phyloP scores from a whole-genome alignment of 2,113 vertebrate species.

The Rattus norvegicus region GRCr8 NC_086026.1:75717501-75718000 shows the following conservation, averaged over 20 bases:
- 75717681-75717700: not conserved
- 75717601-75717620: not conserved
- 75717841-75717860: not conserved
- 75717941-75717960: not conserved
- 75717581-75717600: not conserved
- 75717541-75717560: not conserved
- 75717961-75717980: conserved; percentile 5
- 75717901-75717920: not conserved
- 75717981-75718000: not conserved
- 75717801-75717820: conserved; percentile 17
- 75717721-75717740: not conserved
- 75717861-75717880: not conserved
- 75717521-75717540: not conserved
- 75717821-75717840: not conserved
- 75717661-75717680: not conserved
- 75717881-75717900: not conserved
- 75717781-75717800: not conserved
- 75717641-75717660: not conserved
- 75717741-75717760: not conserved
- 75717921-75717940: not conserved
- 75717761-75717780: not conserved
- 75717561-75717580: not conserved
- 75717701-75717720: not conserved
- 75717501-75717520: not conserved
- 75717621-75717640: not conserved